These are phyloP conservation scores for Harpalus rubripes DNA, from an alignment of 2,888 invertebrate genomes.

Conservation along the genomic window DNA sequence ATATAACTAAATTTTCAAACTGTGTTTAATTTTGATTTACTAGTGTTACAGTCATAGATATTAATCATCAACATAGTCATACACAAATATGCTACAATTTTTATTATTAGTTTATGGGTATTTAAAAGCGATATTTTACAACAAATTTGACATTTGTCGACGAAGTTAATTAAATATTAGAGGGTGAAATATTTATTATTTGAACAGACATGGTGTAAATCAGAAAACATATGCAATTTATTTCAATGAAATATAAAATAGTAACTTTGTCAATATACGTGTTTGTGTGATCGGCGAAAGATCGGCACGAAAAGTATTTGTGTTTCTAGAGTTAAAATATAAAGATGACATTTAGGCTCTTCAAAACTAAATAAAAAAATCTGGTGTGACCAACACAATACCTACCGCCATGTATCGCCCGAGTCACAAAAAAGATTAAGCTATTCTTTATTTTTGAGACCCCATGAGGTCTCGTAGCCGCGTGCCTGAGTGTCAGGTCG, in stretches of 20 bases:
- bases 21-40: conserved; percentile 45
- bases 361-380: too few relatives aligned
- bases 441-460: too few relatives aligned
- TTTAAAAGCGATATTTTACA: conserved; percentile 3
- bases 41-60: conserved; percentile 10
- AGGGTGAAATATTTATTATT: neutral
- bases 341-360: too few relatives aligned
- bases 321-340: too few relatives aligned
- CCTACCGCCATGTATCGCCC: too few relatives aligned
- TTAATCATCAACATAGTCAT: conserved; percentile 19
- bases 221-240: neutral
- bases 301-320: too few relatives aligned
- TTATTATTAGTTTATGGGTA: conserved; percentile 19
- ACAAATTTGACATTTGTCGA: neutral
- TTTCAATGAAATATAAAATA: neutral
- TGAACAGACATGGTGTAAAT: neutral
- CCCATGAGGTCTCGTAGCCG: too few relatives aligned
- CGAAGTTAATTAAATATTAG: neutral
- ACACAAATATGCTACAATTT: conserved; percentile 13
- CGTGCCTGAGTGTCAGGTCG: too few relatives aligned
- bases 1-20: conserved; percentile 45
- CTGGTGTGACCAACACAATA: too few relatives aligned
- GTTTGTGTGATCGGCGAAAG: too few relatives aligned
- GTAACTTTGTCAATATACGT: neutral
- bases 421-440: too few relatives aligned